Conservation (phyloP, 2,888 invertebrate genomes). For the Catocala nupta region DNA sequence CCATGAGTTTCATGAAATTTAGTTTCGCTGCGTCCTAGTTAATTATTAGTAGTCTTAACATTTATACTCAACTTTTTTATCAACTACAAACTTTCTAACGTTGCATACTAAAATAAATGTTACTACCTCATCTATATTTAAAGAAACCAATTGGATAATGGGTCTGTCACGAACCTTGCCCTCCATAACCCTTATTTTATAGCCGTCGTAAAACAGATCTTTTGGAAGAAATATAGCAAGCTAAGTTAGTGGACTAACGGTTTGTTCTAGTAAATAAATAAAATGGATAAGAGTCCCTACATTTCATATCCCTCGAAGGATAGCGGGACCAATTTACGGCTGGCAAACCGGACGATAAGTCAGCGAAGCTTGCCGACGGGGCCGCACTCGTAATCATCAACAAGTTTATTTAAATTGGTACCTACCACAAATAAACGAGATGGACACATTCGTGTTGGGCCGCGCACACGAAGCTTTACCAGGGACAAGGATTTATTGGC, state of each 20-base stretch:
- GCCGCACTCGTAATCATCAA: slow-evolving; percentile 61
- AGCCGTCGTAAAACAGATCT: slow-evolving; percentile 16
- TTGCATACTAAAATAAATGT: slow-evolving; percentile 14
- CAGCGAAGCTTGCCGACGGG: slow-evolving; percentile 53
- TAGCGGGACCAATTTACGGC: slow-evolving; percentile 61
- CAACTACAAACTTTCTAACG: slow-evolving; percentile 7
- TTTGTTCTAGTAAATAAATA: slow-evolving; percentile 40
- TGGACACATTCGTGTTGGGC: slow-evolving; percentile 52
- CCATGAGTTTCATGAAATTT: slow-evolving; percentile 35
- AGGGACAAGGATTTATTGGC: slow-evolving; percentile 54
- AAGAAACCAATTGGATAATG: slow-evolving; percentile 10
- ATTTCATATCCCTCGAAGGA: slow-evolving; percentile 51
- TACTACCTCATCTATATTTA: slow-evolving; percentile 13
- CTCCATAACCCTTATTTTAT: slow-evolving; percentile 13
- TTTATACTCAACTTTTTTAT: slow-evolving; percentile 11
- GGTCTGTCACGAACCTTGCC: slow-evolving; percentile 8
- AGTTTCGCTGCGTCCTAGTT: slow-evolving; percentile 42
- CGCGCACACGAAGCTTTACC: slow-evolving; percentile 38
- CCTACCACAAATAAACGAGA: slow-evolving; percentile 65
- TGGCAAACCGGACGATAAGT: slow-evolving; percentile 58
- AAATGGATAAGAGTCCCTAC: slow-evolving; percentile 48
- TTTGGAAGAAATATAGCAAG: slow-evolving; percentile 19
- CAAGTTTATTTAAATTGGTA: slow-evolving; percentile 71
- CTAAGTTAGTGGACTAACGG: slow-evolving; percentile 30
- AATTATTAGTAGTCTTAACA: slow-evolving; percentile 18